A percentile compares a stretch with the other conserved stretches of the same genome.
phyloP scores from a whole-genome alignment of 2,888 invertebrate genomes.

The Andrena praecox region DNA sequence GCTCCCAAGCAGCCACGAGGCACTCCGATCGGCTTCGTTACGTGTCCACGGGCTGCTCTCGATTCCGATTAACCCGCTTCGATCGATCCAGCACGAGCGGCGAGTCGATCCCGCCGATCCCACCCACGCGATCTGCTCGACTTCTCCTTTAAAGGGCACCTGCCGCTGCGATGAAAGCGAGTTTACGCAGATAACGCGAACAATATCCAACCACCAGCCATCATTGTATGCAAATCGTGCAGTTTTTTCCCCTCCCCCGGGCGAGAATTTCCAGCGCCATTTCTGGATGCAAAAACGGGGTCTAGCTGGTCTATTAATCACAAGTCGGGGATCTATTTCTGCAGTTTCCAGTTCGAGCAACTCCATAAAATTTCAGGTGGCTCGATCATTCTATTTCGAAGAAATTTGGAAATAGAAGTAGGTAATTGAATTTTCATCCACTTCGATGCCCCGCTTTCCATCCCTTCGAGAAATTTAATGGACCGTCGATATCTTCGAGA shows the following conservation, averaged over 20 bases:
- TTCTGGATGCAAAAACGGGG: not conserved
- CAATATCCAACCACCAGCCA: slow-evolving; percentile 28
- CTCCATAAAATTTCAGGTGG: no score
- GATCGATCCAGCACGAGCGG: slow-evolving; percentile 54
- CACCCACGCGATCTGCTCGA: slow-evolving; percentile 62
- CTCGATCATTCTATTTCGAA: no score
- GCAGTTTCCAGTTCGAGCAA: no score
- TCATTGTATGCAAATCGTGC: slow-evolving; percentile 49
- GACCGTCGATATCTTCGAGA: no score
- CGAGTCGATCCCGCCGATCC: slow-evolving; percentile 56
- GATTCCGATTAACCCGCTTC: slow-evolving; percentile 68
- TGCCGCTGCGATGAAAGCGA: slow-evolving; percentile 65
- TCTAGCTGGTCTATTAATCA: no score
- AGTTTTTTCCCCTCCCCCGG: not conserved
- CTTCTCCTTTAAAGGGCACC: slow-evolving; percentile 65
- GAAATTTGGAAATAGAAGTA: no score
- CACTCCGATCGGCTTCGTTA: slow-evolving; percentile 44
- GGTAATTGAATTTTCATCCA: no score
- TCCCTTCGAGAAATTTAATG: no score
- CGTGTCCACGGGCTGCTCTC: slow-evolving; percentile 46
- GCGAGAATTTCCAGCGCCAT: not conserved
- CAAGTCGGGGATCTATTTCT: no score
- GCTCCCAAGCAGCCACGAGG: slow-evolving; percentile 21
- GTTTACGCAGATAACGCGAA: slow-evolving; percentile 44
- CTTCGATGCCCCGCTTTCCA: no score